Evolutionary conservation across 2,113 vertebrate species (phyloP).

Genomic region (Hiodon tergisus): DNA sequence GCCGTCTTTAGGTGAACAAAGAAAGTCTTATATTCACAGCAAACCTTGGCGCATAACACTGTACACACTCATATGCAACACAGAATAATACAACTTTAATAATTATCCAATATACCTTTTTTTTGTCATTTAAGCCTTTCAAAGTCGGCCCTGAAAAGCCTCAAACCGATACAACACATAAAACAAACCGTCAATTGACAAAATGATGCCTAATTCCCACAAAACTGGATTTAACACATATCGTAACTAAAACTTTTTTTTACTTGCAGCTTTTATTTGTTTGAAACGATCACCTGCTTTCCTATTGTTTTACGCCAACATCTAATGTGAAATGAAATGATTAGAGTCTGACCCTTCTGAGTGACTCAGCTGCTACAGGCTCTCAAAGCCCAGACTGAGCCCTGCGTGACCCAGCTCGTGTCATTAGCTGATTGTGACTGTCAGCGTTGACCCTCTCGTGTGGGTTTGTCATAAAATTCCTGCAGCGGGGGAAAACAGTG

Average conservation of each 20-base stretch:
- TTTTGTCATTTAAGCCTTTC: background rate
- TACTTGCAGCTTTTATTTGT: background rate
- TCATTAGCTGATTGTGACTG: too few species aligned
- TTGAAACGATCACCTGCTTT: too few species aligned
- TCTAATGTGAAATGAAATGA: too few species aligned
- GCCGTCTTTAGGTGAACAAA: background rate
- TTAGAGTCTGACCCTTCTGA: too few species aligned
- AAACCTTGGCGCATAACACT: constrained; percentile 6
- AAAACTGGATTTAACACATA: background rate
- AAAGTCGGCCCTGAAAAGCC: background rate
- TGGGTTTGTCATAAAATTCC: too few species aligned
- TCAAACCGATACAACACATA: background rate
- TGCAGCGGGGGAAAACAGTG: too few species aligned
- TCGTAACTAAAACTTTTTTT: background rate
- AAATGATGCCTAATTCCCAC: background rate
- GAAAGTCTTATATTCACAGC: background rate
- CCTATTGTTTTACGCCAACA: too few species aligned
- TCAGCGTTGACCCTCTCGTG: too few species aligned
- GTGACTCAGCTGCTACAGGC: too few species aligned
- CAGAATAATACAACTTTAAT: background rate
- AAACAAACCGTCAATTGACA: background rate
- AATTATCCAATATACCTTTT: background rate
- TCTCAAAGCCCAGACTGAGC: too few species aligned
- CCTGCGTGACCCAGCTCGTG: too few species aligned
- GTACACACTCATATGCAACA: background rate